Conservation (phyloP, 2,888 invertebrate species). For the Strigamia crassipes region DNA sequence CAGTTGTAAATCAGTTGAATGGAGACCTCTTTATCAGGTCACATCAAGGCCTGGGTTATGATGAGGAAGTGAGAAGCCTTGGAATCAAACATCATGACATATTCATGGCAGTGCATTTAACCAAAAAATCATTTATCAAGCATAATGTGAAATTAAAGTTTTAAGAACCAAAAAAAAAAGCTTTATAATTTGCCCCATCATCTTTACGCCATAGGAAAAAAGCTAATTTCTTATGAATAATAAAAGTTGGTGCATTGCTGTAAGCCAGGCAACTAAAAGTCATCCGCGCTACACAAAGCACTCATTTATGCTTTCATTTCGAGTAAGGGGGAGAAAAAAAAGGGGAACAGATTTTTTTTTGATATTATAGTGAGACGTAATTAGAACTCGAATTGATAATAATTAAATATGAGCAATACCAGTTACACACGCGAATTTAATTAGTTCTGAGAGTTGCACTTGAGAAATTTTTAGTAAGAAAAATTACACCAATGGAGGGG, state of each 20-base stretch:
- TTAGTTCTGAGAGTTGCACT: neutral
- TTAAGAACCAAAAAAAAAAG: too few species aligned
- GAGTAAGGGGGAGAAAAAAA: neutral
- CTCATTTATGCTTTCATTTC: constrained; percentile 1
- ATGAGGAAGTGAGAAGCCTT: constrained; percentile 26
- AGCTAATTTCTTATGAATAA: constrained; percentile 7
- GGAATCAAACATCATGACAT: constrained; percentile 17
- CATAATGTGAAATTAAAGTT: neutral
- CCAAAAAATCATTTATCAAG: neutral
- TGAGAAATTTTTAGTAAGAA: neutral
- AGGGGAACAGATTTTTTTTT: neutral
- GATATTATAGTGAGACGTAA: neutral
- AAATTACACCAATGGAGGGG: too few species aligned
- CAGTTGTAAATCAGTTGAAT: neutral
- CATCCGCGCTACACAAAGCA: neutral
- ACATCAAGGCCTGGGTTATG: constrained; percentile 22
- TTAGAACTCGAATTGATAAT: neutral
- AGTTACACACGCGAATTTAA: neutral
- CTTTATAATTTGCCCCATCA: neutral
- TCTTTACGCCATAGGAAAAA: neutral
- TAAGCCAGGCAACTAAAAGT: neutral
- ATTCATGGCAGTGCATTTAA: constrained; percentile 8
- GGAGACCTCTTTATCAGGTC: constrained; percentile 15
- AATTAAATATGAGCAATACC: too few species aligned
- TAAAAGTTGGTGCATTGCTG: constrained; percentile 3